Conservation (phyloP, 35 echinoderm and acorn worm genomes). For the Heliocidaris erythrogramma region DNA sequence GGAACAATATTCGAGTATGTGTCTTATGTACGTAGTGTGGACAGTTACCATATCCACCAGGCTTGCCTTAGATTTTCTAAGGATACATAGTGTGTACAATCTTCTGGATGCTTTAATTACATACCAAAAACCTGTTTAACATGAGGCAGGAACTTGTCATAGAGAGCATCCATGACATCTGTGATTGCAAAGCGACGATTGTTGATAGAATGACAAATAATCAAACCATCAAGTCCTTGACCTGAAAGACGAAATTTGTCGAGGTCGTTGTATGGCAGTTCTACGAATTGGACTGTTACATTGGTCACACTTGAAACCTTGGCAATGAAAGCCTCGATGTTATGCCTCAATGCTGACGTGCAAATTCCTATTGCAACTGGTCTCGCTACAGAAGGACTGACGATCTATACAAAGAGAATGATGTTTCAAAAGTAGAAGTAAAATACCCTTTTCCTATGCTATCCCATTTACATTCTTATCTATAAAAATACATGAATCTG, state of each 20-base stretch:
- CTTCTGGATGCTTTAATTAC: too few relatives aligned
- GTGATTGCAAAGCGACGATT: slow-evolving; percentile 43
- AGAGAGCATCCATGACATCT: slow-evolving; percentile 30
- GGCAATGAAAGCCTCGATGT: background rate
- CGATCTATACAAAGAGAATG: background rate
- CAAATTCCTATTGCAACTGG: background rate
- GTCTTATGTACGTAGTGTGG: too few relatives aligned
- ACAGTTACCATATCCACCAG: too few relatives aligned
- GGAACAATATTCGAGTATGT: too few relatives aligned
- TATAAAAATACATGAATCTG: too few relatives aligned
- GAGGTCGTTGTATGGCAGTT: slow-evolving; percentile 38
- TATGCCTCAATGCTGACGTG: background rate
- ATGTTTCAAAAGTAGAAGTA: too few relatives aligned
- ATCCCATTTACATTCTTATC: too few relatives aligned
- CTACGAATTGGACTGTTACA: background rate
- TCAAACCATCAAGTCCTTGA: background rate
- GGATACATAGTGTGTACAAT: too few relatives aligned
- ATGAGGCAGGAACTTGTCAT: slow-evolving; percentile 37
- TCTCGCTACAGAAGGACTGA: too few relatives aligned
- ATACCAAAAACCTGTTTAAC: background rate
- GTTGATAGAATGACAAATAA: slow-evolving; percentile 31
- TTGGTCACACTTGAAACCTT: background rate
- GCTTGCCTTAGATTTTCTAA: too few relatives aligned
- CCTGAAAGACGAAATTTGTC: background rate
- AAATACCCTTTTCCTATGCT: too few relatives aligned